Conservation (phyloP, 2,113 vertebrate species). For the Platycercus adscitus region DNA sequence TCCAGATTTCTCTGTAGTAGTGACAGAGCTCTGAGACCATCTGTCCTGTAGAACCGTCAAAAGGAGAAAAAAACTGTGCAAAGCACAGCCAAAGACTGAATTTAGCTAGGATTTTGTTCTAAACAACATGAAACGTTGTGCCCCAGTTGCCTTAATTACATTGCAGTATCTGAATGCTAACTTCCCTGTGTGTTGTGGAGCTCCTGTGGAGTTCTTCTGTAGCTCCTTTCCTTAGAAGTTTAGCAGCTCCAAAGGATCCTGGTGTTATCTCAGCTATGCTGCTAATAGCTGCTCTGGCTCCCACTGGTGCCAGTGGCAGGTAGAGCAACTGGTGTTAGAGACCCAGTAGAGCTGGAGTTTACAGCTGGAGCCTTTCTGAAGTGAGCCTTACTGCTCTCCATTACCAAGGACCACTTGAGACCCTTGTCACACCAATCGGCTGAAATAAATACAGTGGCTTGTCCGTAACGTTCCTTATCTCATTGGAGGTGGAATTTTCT, state of each 20-base stretch:
- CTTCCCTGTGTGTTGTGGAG: neutral
- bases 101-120: neutral
- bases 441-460: neutral
- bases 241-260: neutral
- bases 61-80: neutral
- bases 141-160: constrained; percentile 18
- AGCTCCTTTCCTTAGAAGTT: neutral
- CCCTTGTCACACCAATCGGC: neutral
- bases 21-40: neutral
- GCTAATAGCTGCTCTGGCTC: neutral
- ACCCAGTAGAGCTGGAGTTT: neutral
- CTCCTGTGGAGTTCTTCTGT: constrained; percentile 21
- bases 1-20: neutral
- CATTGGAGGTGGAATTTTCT: neutral
- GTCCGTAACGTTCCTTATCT: neutral
- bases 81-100: neutral
- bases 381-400: neutral
- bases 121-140: neutral
- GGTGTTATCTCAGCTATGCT: accelerated
- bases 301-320: neutral
- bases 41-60: neutral
- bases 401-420: accelerated
- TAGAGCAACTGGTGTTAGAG: neutral
- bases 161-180: neutral
- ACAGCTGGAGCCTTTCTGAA: neutral